Evolutionary conservation across 2,888 invertebrate species (phyloP).

Genomic region (Trachelus stipa): DNA sequence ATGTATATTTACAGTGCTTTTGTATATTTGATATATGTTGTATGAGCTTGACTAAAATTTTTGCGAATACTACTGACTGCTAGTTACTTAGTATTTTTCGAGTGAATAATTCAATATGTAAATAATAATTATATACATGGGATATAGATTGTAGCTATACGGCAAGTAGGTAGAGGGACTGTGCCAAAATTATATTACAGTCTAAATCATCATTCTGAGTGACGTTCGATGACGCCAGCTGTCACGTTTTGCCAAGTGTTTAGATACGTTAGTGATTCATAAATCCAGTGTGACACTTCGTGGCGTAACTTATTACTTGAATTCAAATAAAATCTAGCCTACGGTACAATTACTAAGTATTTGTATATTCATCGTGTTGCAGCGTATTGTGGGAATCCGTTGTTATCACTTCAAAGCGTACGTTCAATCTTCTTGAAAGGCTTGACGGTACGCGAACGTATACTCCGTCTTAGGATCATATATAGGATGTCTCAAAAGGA

Average conservation of each 20-base stretch:
- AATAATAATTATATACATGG: neutral
- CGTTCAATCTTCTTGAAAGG: neutral
- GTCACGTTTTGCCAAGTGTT: neutral
- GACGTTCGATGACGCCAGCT: neutral
- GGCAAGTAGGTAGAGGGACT: neutral
- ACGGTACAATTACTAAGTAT: neutral
- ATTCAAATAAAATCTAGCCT: neutral
- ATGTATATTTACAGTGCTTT: neutral
- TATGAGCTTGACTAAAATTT: neutral
- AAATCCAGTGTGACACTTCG: neutral
- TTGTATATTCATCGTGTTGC: neutral
- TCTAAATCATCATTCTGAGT: neutral
- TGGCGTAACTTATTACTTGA: neutral
- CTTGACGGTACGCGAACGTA: neutral
- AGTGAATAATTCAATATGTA: neutral
- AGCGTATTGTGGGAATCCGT: neutral
- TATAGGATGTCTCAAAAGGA: constrained; percentile 19
- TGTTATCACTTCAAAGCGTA: neutral
- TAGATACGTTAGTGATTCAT: neutral
- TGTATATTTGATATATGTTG: neutral
- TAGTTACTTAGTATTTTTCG: neutral
- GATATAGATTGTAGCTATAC: neutral
- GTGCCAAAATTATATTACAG: neutral
- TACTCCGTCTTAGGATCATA: neutral
- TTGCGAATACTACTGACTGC: neutral